A percentile compares a stretch with the other conserved stretches of the same genome.
Conservation (phyloP, 2,888 invertebrate species). For the Torymus texanus region DNA sequence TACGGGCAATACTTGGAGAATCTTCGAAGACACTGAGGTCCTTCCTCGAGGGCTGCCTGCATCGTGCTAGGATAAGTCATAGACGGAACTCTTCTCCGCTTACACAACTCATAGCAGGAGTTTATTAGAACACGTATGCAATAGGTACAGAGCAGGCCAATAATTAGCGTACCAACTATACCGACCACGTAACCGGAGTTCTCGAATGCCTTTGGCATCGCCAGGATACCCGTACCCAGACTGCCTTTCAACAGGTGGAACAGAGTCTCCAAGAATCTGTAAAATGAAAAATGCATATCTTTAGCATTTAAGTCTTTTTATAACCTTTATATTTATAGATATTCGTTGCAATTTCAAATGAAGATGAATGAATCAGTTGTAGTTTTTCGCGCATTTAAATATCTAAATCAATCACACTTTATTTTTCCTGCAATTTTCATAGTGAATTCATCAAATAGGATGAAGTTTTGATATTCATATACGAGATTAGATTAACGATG, state of each 20-base stretch:
- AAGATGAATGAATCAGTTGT: no score
- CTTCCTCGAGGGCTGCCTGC: constrained; percentile 85
- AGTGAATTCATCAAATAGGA: no score
- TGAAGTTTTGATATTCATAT: no score
- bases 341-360: no score
- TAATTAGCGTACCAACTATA: constrained; percentile 85
- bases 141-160: constrained; percentile 93
- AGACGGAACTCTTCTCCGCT: constrained; percentile 77
- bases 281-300: neutral
- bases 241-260: constrained; percentile 92
- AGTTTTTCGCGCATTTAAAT: no score
- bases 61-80: constrained; percentile 89
- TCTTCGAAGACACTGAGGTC: constrained; percentile 81
- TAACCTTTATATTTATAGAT: no score
- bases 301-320: constrained; percentile 53
- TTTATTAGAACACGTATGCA: constrained; percentile 93
- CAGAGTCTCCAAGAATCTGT: constrained; percentile 86
- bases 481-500: no score
- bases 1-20: constrained; percentile 56
- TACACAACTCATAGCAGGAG: constrained; percentile 79
- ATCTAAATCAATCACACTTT: no score
- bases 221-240: constrained; percentile 93
- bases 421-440: no score
- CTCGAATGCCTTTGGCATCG: constrained; percentile 91
- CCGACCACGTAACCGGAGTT: constrained; percentile 90